Evolutionary conservation across 2,113 vertebrate species (phyloP).

Genomic region (Burhinus bistriatus): DNA sequence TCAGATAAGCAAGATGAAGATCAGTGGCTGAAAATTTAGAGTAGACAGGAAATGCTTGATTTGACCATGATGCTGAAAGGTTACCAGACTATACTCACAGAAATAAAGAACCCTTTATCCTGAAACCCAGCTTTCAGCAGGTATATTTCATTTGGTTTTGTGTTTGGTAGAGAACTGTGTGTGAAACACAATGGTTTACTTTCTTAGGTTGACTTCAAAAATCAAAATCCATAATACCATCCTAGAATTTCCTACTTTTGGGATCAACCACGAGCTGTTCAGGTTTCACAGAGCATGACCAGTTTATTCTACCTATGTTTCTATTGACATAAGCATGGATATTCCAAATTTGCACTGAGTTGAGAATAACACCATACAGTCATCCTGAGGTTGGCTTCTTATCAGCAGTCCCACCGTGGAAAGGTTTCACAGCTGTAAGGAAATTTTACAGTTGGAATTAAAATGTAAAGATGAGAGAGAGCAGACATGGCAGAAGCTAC

Average conservation of each 20-base stretch:
- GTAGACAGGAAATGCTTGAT: background rate
- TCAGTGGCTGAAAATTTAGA: background rate
- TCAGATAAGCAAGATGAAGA: background rate
- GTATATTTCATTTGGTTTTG: background rate
- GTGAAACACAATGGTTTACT: background rate
- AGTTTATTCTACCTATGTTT: background rate
- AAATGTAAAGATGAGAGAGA: background rate
- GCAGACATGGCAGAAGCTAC: background rate
- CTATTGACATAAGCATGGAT: rapidly evolving
- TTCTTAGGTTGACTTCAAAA: background rate
- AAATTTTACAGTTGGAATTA: background rate
- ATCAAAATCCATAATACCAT: background rate
- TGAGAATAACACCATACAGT: background rate
- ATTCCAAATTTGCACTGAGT: background rate
- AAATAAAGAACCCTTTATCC: background rate
- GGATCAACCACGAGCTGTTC: rapidly evolving
- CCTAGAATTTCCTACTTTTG: background rate
- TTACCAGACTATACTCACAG: background rate
- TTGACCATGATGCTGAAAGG: background rate
- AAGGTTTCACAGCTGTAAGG: background rate
- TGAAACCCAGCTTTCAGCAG: background rate
- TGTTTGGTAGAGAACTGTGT: background rate
- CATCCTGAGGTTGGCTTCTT: background rate
- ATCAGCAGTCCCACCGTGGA: background rate
- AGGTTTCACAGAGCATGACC: background rate